Conservation (phyloP, 2,113 vertebrate species). For the Balaeniceps rex region DNA sequence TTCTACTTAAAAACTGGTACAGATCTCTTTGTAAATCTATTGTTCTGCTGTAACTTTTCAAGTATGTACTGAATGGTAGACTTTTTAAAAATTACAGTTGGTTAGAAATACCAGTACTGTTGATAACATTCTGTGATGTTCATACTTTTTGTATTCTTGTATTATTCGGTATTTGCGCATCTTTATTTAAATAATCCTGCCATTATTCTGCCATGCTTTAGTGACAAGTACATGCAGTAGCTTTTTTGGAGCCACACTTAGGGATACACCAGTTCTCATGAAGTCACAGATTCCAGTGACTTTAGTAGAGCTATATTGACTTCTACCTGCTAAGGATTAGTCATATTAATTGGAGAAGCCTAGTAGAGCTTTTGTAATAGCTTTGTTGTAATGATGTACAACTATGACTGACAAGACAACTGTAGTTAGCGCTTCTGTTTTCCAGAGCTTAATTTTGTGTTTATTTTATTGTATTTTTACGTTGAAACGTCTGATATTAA, state of each 20-base stretch:
- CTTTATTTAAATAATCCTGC: neutral
- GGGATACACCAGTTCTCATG: neutral
- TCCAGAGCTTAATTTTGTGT: neutral
- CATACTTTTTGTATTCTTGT: constrained; percentile 9
- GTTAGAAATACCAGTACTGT: constrained; percentile 23
- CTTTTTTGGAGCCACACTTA: neutral
- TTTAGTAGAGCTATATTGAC: neutral
- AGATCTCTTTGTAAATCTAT: constrained; percentile 60
- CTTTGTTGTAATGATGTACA: neutral
- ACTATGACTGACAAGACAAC: neutral
- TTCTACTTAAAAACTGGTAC: constrained; percentile 68
- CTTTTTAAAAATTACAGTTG: constrained; percentile 25
- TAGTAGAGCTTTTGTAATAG: neutral
- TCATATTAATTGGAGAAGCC: neutral
- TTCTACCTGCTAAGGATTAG: neutral
- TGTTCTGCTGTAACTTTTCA: constrained; percentile 61
- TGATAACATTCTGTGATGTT: neutral
- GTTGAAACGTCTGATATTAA: constrained; percentile 18
- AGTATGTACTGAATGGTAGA: constrained; percentile 7
- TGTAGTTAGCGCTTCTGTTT: neutral
- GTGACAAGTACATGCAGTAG: neutral
- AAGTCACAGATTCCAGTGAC: neutral
- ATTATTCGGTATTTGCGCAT: neutral
- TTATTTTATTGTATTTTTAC: constrained; percentile 12
- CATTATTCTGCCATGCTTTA: neutral